phyloP scores from a whole-genome alignment of 2,888 invertebrate species.

The Cordylochernes scorpioides region DNA sequence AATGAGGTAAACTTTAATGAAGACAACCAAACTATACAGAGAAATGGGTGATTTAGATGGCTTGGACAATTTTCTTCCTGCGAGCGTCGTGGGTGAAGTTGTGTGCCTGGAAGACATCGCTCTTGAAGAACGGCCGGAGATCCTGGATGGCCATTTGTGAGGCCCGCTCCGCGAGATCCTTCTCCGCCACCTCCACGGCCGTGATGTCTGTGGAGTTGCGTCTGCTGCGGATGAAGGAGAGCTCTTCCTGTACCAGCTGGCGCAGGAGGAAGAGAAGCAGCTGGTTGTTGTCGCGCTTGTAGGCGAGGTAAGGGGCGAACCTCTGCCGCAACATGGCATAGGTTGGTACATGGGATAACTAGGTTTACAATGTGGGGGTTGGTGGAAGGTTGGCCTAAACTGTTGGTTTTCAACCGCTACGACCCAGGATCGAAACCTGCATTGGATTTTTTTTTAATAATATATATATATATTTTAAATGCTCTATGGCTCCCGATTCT shows the following conservation, averaged over 20 bases:
- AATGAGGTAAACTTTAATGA: too few relatives aligned
- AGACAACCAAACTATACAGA: too few relatives aligned
- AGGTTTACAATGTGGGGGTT: too few relatives aligned
- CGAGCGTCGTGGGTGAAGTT: constrained; percentile 58
- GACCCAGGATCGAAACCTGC: too few relatives aligned
- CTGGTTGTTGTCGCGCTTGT: constrained; percentile 85
- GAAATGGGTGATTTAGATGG: too few relatives aligned
- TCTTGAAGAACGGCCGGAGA: constrained; percentile 66
- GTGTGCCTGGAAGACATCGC: constrained; percentile 61
- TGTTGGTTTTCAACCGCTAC: too few relatives aligned
- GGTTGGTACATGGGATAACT: too few relatives aligned
- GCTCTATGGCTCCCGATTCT: too few relatives aligned
- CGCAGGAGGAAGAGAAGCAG: constrained; percentile 76
- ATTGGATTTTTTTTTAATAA: too few relatives aligned
- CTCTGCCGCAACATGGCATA: constrained; percentile 31
- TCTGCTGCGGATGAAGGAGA: constrained; percentile 36
- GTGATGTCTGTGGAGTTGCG: constrained; percentile 30
- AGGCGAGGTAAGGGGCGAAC: constrained; percentile 73
- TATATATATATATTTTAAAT: too few relatives aligned
- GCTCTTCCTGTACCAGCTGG: constrained; percentile 68
- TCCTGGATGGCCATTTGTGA: constrained; percentile 69
- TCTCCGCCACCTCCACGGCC: constrained; percentile 56
- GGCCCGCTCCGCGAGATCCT: constrained; percentile 54
- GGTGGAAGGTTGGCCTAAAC: too few relatives aligned
- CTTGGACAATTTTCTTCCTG: constrained; percentile 58